These are phyloP conservation scores for Ambastaia sidthimunki DNA, from an alignment of 2,797 vertebrate genomes.

Conservation along the genomic window DNA sequence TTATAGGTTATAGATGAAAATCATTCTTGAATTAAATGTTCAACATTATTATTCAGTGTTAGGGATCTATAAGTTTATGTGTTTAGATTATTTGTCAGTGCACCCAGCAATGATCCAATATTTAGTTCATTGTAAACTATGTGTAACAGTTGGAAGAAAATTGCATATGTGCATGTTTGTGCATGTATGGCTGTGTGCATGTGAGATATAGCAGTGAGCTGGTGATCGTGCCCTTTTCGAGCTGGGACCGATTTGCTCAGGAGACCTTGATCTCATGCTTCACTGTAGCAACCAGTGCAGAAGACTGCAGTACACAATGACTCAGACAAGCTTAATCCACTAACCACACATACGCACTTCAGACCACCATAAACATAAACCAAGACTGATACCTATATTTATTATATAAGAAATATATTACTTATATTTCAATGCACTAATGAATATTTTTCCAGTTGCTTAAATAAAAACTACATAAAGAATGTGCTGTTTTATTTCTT, in stretches of 20 bases:
- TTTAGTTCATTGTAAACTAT: neutral
- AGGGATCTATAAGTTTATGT: no score
- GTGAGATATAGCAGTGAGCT: neutral
- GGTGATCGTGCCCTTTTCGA: neutral
- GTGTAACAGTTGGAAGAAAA: neutral
- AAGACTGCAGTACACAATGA: conserved; percentile 45
- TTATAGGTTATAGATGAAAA: no score
- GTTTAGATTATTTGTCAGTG: neutral
- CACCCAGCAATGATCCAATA: neutral
- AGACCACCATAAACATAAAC: neutral
- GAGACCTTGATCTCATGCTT: conserved; percentile 43
- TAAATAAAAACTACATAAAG: neutral
- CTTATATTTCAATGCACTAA: neutral
- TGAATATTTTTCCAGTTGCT: no score
- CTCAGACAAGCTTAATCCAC: conserved; percentile 35
- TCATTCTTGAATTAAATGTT: neutral
- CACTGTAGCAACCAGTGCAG: conserved; percentile 36
- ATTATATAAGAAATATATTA: no score
- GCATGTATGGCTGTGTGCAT: conserved; percentile 20
- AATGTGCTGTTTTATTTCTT: neutral
- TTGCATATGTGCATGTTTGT: conserved; percentile 6
- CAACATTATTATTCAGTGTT: neutral
- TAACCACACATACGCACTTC: conserved; percentile 39
- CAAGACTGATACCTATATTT: conserved; percentile 2
- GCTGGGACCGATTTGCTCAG: conserved; percentile 43